These are phyloP conservation scores for Kryphioiulus occultus DNA, from an alignment of 2,888 invertebrate species.

Conservation along the genomic window DNA sequence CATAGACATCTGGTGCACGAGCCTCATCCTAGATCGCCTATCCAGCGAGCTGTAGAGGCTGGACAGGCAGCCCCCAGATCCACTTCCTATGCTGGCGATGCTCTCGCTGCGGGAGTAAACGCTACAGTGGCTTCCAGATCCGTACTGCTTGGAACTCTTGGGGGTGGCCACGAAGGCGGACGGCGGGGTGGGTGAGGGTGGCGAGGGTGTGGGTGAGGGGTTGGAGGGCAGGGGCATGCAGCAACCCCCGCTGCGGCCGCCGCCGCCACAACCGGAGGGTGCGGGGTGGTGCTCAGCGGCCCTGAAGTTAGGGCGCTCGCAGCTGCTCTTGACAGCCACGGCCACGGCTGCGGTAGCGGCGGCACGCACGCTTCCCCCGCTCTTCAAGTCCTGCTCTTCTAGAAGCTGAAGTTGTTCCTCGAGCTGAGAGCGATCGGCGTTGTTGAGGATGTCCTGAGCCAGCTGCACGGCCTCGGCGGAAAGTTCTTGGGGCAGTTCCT, in stretches of 20 bases:
- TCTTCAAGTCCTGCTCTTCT: neutral
- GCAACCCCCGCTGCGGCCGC: slow-evolving; percentile 38
- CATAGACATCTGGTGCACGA: slow-evolving; percentile 55
- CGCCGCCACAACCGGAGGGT: neutral
- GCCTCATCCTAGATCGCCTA: slow-evolving; percentile 47
- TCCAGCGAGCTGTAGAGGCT: slow-evolving; percentile 53
- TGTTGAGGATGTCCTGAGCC: neutral
- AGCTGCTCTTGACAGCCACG: slow-evolving; percentile 37
- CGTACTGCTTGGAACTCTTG: neutral
- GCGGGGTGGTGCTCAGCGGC: neutral
- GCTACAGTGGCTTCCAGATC: slow-evolving; percentile 32
- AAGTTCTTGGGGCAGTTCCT: neutral
- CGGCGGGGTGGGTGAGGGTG: slow-evolving; percentile 47
- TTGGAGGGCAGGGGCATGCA: slow-evolving; percentile 49
- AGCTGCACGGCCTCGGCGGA: neutral
- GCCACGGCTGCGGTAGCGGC: neutral
- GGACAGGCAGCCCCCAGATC: slow-evolving; percentile 52
- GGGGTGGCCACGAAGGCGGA: neutral
- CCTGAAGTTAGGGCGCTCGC: neutral
- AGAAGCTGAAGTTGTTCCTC: neutral
- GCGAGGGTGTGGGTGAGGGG: slow-evolving; percentile 48
- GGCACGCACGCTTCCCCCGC: neutral
- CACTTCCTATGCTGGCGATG: slow-evolving; percentile 49
- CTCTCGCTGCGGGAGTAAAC: slow-evolving; percentile 52
- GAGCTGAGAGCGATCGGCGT: neutral